Percentiles rank a stretch among this genome's conserved stretches.
Conservation (phyloP, 2,888 invertebrate species). For the Brachynemurus nebulosus region DNA sequence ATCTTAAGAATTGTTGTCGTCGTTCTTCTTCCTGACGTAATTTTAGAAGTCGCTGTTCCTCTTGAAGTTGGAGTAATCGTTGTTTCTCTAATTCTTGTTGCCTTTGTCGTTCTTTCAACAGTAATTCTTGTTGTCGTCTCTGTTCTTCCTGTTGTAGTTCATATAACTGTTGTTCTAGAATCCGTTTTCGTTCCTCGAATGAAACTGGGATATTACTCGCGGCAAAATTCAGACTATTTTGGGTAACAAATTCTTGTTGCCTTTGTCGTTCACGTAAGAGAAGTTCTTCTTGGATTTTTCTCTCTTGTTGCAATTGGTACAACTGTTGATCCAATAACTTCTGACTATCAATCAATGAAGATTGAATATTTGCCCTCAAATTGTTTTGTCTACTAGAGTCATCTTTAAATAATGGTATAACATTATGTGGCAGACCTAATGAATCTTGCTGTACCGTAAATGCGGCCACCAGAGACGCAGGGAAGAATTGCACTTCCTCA, state of each 20-base stretch:
- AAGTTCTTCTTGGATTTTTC: background rate
- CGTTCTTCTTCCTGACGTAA: slow-evolving; percentile 21
- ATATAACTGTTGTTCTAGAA: slow-evolving; percentile 28
- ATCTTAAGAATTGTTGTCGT: slow-evolving; percentile 9
- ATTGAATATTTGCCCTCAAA: too few species aligned
- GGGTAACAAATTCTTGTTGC: slow-evolving; percentile 13
- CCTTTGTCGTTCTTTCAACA: slow-evolving; percentile 43
- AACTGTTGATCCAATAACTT: too few species aligned
- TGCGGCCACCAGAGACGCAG: slow-evolving; percentile 69
- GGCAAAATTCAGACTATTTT: background rate
- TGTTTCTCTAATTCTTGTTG: slow-evolving; percentile 42
- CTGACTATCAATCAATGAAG: too few species aligned
- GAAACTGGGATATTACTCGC: background rate
- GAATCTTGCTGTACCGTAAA: slow-evolving; percentile 77
- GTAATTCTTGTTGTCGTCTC: slow-evolving; percentile 19
- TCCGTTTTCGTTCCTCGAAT: slow-evolving; percentile 5
- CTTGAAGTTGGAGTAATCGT: slow-evolving; percentile 22
- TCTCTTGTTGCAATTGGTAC: too few species aligned
- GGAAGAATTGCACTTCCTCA: slow-evolving; percentile 62
- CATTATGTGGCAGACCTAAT: slow-evolving; percentile 61
- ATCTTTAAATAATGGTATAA: slow-evolving; percentile 52
- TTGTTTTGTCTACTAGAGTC: slow-evolving; percentile 19
- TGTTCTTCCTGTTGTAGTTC: slow-evolving; percentile 29
- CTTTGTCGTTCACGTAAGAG: slow-evolving; percentile 13
- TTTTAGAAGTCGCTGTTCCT: slow-evolving; percentile 15